Evolutionary conservation across 2,888 invertebrate species (phyloP).

Genomic region (Nowickia ferox): DNA sequence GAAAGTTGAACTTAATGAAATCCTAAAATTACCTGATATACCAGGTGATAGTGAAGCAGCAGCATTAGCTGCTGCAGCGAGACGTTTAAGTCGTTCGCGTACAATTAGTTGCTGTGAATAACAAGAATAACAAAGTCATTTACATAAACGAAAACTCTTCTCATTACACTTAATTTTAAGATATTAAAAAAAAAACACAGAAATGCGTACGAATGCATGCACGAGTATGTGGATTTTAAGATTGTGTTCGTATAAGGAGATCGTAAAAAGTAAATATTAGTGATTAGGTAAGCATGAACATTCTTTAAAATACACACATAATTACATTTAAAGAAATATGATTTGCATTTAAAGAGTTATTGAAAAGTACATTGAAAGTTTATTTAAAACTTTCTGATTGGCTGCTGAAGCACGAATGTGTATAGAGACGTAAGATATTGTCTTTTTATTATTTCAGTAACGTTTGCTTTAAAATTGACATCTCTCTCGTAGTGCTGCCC

Average conservation of each 20-base stretch:
- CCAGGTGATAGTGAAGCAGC: slow-evolving; percentile 73
- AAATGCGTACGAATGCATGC: neutral
- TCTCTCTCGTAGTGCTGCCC: too few relatives aligned
- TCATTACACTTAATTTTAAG: slow-evolving; percentile 26
- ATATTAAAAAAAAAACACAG: neutral
- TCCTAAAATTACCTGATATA: slow-evolving; percentile 76
- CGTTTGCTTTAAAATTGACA: too few relatives aligned
- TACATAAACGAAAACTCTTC: slow-evolving; percentile 25
- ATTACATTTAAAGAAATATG: neutral
- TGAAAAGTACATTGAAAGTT: neutral
- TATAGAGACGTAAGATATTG: too few relatives aligned
- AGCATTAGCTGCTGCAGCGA: slow-evolving; percentile 75
- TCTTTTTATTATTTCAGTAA: too few relatives aligned
- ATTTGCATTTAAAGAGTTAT: slow-evolving; percentile 4
- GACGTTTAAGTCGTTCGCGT: slow-evolving; percentile 77
- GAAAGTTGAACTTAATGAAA: slow-evolving; percentile 77
- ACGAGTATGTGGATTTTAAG: neutral
- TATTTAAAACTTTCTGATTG: neutral
- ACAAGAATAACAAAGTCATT: slow-evolving; percentile 44
- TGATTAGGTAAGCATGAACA: neutral
- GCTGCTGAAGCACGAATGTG: too few relatives aligned
- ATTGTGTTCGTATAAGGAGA: slow-evolving; percentile 17
- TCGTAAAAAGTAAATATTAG: slow-evolving; percentile 31
- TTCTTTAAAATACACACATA: neutral
- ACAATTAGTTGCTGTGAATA: slow-evolving; percentile 78